Evolutionary conservation across 30 jellyfish, hydroid and myxozoan species (phyloP).

Genomic region (Hydra vulgaris): DNA sequence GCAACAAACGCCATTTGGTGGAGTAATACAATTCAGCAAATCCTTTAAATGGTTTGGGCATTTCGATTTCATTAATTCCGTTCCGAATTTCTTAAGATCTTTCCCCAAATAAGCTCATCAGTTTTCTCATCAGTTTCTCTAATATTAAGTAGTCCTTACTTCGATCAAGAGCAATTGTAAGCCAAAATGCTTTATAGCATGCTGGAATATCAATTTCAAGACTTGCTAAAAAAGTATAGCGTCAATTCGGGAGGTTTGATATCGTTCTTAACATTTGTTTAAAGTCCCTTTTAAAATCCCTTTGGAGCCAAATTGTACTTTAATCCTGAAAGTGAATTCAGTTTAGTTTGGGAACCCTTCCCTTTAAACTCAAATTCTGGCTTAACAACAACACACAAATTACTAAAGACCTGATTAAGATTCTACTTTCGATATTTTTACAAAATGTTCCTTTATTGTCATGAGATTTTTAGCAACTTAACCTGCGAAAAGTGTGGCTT

Average conservation of each 20-base stretch:
- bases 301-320: too few species aligned
- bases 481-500: too few species aligned
- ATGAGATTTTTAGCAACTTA: too few species aligned
- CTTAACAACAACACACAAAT: too few species aligned
- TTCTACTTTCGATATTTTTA: too few species aligned
- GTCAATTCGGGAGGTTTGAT: conserved; percentile 17
- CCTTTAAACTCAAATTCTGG: too few species aligned
- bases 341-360: too few species aligned
- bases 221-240: neutral
- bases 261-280: too few species aligned
- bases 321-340: too few species aligned
- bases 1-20: conserved; percentile 19
- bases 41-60: conserved; percentile 6
- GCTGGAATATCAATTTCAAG: neutral
- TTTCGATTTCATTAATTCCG: conserved; percentile 16
- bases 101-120: conserved; percentile 7
- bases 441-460: too few species aligned
- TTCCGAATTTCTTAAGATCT: conserved; percentile 11
- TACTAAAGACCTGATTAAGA: too few species aligned
- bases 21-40: conserved; percentile 14
- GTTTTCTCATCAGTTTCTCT: conserved; percentile 3
- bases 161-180: conserved; percentile 7
- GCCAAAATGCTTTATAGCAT: neutral
- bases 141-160: conserved; percentile 19
- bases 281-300: too few species aligned